A percentile compares a stretch with the other conserved stretches of the same genome.
Evolutionary conservation across 2,113 vertebrate species (phyloP).

Genomic region (Taxidea taxus): DNA sequence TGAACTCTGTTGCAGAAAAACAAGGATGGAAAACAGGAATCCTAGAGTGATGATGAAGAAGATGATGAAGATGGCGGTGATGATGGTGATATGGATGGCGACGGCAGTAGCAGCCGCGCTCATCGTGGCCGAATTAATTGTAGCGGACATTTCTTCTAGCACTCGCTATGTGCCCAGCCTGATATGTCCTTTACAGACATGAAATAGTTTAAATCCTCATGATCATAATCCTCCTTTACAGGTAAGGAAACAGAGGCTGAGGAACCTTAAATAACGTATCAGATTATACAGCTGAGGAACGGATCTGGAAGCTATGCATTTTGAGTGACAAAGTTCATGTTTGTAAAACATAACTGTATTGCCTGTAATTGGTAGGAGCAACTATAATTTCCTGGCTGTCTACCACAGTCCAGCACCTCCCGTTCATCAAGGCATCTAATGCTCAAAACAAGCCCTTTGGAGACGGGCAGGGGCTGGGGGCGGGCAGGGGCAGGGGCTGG

Average conservation of each 20-base stretch:
- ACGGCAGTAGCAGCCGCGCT: background rate
- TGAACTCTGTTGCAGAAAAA: conserved; percentile 75
- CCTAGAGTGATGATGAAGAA: background rate
- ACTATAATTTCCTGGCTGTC: background rate
- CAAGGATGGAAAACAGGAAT: background rate
- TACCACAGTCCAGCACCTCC: too few species aligned
- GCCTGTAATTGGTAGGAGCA: background rate
- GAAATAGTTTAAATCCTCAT: background rate
- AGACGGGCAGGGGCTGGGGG: too few species aligned
- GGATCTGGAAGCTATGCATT: background rate
- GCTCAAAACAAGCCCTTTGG: background rate
- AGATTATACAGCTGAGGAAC: background rate
- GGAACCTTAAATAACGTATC: background rate
- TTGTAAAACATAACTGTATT: background rate
- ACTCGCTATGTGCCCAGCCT: background rate
- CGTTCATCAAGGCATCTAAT: background rate
- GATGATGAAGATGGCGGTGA: accelerated
- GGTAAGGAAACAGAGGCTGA: background rate
- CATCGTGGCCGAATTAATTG: too few species aligned
- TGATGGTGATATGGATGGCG: accelerated
- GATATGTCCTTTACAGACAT: background rate
- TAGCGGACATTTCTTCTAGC: background rate
- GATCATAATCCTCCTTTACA: background rate
- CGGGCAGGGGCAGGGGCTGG: too few species aligned
- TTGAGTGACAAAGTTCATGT: background rate